These are phyloP conservation scores for Drosophila falleni DNA, from an alignment of 2,888 invertebrate genomes.

Conservation along the genomic window DNA sequence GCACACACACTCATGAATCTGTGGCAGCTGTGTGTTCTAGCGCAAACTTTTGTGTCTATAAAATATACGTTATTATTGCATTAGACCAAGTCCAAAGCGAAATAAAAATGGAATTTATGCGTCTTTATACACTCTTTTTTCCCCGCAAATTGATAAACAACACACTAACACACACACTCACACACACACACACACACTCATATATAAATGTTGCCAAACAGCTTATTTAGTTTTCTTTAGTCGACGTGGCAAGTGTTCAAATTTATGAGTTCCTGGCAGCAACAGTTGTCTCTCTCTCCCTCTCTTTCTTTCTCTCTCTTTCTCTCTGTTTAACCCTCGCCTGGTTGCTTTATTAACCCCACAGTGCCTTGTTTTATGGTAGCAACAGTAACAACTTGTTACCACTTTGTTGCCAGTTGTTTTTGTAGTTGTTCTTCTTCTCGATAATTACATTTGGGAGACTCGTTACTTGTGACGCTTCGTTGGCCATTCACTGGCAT, in stretches of 20 bases:
- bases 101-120: slow-evolving; percentile 65
- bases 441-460: slow-evolving; percentile 61
- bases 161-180: slow-evolving; percentile 25
- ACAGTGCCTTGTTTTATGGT: slow-evolving; percentile 36
- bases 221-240: slow-evolving; percentile 54
- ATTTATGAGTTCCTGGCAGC: slow-evolving; percentile 56
- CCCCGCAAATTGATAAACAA: slow-evolving; percentile 51
- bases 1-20: slow-evolving; percentile 12
- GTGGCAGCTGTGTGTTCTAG: slow-evolving; percentile 21
- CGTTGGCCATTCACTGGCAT: slow-evolving; percentile 47
- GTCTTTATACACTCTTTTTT: slow-evolving; percentile 2
- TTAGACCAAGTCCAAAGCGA: slow-evolving; percentile 51
- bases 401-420: slow-evolving; percentile 50
- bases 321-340: slow-evolving; percentile 1
- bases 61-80: slow-evolving; percentile 74
- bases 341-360: slow-evolving; percentile 47
- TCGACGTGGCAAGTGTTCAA: slow-evolving; percentile 55
- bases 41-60: slow-evolving; percentile 56
- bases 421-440: slow-evolving; percentile 19
- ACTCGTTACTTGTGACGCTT: slow-evolving; percentile 50
- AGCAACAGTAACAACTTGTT: slow-evolving; percentile 53
- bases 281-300: slow-evolving; percentile 50
- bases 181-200: slow-evolving; percentile 1
- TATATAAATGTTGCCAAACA: slow-evolving; percentile 33
- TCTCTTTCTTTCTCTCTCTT: background rate